A percentile compares a stretch with the other conserved stretches of the same genome.
Evolutionary conservation across 2,888 invertebrate genomes (phyloP).

Genomic region (Microctonus hyperodae): DNA sequence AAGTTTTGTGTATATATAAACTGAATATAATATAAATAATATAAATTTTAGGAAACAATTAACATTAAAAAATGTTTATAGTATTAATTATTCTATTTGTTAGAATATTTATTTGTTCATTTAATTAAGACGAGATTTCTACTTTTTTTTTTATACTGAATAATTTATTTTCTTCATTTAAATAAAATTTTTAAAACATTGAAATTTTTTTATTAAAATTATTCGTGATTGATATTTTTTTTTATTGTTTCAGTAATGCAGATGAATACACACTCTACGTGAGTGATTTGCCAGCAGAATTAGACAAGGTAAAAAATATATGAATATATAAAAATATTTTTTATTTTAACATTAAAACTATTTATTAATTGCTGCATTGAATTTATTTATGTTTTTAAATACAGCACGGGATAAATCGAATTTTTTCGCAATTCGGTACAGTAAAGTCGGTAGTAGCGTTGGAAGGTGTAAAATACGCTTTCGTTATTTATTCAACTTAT

Average conservation of each 20-base stretch:
- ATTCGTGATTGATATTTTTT: background rate
- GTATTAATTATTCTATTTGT: no score
- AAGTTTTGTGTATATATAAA: no score
- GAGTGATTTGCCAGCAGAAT: conserved; percentile 47
- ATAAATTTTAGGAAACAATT: no score
- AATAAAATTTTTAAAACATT: no score
- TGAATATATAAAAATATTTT: no score
- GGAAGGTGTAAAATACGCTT: conserved; percentile 44
- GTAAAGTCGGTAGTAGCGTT: conserved; percentile 40
- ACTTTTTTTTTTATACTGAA: no score
- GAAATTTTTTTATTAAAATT: no score
- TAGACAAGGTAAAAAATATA: conserved; percentile 43
- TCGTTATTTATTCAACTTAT: conserved; percentile 46
- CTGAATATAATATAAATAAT: no score
- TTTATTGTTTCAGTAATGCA: conserved; percentile 27
- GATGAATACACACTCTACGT: conserved; percentile 45
- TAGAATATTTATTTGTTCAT: no score
- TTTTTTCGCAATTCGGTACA: conserved; percentile 47
- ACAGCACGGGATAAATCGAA: conserved; percentile 45
- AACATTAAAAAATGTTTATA: no score
- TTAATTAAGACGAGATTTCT: no score
- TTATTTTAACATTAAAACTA: background rate
- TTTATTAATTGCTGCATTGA: background rate
- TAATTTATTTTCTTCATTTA: no score
- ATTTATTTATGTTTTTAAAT: conserved; percentile 9